phyloP scores from a whole-genome alignment of 2,113 vertebrate genomes.

The Osmerus eperlanus region DNA sequence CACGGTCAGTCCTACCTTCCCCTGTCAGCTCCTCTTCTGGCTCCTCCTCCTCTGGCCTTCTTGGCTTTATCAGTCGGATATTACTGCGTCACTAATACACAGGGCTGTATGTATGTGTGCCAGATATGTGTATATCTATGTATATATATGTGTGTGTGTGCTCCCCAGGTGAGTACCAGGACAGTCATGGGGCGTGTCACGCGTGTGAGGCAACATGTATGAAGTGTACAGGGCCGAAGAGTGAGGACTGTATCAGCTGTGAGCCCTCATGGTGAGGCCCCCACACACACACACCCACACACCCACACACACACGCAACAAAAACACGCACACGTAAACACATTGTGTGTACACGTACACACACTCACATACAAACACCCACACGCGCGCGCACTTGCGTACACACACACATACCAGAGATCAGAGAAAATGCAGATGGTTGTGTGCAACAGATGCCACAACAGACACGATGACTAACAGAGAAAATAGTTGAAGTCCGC shows the following conservation, averaged over 20 bases:
- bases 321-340: background rate
- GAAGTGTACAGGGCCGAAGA: constrained; percentile 78
- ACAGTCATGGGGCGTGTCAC: constrained; percentile 69
- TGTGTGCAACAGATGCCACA: no score
- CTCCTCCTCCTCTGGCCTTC: no score
- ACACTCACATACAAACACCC: background rate
- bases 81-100: no score
- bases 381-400: background rate
- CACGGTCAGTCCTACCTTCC: constrained; percentile 79
- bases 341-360: background rate
- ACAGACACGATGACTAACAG: no score
- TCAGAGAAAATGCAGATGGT: no score
- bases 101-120: background rate
- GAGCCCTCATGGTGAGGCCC: constrained; percentile 69
- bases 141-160: background rate
- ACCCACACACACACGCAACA: background rate
- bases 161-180: constrained; percentile 78
- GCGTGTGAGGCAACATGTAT: constrained; percentile 79
- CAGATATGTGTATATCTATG: background rate
- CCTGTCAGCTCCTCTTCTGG: no score
- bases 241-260: constrained; percentile 79
- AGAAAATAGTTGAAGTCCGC: no score
- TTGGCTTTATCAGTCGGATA: no score
- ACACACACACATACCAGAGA: background rate
- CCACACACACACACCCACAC: background rate